Evolutionary conservation across 2,888 invertebrate species (phyloP).

Genomic region (Archaeoteleia sp.): DNA sequence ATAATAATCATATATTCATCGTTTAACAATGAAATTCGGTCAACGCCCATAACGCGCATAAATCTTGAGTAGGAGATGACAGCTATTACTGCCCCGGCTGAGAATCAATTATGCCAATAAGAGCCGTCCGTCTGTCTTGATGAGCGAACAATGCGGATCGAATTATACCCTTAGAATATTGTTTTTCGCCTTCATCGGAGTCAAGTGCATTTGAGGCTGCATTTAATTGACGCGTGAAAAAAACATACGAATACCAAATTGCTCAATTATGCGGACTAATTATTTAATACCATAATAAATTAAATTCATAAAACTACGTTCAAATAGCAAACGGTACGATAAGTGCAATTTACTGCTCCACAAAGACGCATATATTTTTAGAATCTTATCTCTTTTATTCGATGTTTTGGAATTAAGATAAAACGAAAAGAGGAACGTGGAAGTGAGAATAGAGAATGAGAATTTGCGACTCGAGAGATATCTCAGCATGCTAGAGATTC

Average conservation of each 20-base stretch:
- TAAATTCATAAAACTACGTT: too few relatives aligned
- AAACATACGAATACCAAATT: neutral
- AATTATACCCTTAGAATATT: slow-evolving; percentile 62
- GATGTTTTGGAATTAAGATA: neutral
- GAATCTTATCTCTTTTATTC: slow-evolving; percentile 13
- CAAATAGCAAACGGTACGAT: too few relatives aligned
- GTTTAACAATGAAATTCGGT: slow-evolving; percentile 48
- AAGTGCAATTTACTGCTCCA: neutral
- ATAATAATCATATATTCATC: slow-evolving; percentile 35
- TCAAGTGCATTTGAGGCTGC: slow-evolving; percentile 44
- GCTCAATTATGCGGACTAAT: neutral
- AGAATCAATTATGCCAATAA: slow-evolving; percentile 70
- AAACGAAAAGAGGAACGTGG: neutral
- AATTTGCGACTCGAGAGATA: slow-evolving; percentile 26
- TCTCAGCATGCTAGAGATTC: slow-evolving; percentile 25
- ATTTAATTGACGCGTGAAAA: slow-evolving; percentile 36
- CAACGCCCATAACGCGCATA: slow-evolving; percentile 43
- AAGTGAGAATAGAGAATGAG: slow-evolving; percentile 39
- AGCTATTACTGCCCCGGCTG: slow-evolving; percentile 50
- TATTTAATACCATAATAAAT: neutral
- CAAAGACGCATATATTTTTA: neutral
- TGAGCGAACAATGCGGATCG: slow-evolving; percentile 65
- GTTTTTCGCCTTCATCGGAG: slow-evolving; percentile 27
- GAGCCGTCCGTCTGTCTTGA: slow-evolving; percentile 55
- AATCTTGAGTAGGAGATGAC: slow-evolving; percentile 45